These are phyloP conservation scores for Nymphicus hollandicus DNA, from an alignment of 2,113 vertebrate species.

Conservation along the genomic window DNA sequence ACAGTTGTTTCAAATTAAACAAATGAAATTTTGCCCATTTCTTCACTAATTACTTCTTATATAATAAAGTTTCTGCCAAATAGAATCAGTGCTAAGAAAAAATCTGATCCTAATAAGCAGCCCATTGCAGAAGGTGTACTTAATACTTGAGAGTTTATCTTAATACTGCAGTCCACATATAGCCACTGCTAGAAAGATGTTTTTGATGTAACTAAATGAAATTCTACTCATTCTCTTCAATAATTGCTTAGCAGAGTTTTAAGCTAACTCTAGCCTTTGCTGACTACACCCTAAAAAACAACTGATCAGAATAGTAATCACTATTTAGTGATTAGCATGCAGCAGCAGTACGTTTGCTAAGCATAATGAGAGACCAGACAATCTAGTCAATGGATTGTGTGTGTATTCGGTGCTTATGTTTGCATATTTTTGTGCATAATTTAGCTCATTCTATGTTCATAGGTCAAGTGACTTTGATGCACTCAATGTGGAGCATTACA, in stretches of 20 bases:
- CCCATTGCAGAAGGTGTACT: constrained; percentile 35
- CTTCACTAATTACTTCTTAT: constrained; percentile 57
- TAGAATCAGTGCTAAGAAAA: background rate
- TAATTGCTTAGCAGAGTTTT: constrained; percentile 67
- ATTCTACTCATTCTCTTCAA: constrained; percentile 37
- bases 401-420: background rate
- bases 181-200: constrained; percentile 18
- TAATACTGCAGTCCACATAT: constrained; percentile 47
- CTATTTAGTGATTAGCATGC: background rate
- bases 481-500: background rate
- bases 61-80: background rate
- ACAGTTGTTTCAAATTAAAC: constrained; percentile 54
- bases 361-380: background rate
- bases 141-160: constrained; percentile 65
- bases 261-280: background rate
- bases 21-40: constrained; percentile 56
- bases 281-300: background rate
- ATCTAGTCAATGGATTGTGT: background rate
- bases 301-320: constrained; percentile 18
- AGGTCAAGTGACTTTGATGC: background rate
- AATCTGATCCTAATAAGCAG: constrained; percentile 39
- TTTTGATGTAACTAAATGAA: constrained; percentile 68
- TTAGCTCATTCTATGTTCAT: background rate
- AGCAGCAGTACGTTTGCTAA: background rate
- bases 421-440: background rate